Percentiles rank a stretch among this genome's conserved stretches.
phyloP scores from a whole-genome alignment of 2,113 vertebrate genomes.

The Halichoeres trimaculatus region DNA sequence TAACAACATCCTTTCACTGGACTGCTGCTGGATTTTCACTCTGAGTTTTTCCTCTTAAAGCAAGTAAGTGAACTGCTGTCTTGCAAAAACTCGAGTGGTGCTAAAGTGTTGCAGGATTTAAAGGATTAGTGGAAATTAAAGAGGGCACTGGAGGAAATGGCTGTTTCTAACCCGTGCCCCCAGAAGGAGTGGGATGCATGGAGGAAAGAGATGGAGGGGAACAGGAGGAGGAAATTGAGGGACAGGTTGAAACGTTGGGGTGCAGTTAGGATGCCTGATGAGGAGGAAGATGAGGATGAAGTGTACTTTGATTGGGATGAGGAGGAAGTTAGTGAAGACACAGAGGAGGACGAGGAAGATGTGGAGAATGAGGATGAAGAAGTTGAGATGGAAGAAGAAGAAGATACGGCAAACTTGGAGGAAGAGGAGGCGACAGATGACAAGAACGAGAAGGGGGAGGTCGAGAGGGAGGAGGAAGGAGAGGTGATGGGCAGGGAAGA shows the following conservation, averaged over 20 bases:
- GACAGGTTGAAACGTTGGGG: constrained; percentile 21
- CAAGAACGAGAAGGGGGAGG: background rate
- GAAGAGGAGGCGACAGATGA: background rate
- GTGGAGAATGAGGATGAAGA: background rate
- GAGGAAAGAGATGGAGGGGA: constrained; percentile 30
- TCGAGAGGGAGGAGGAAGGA: background rate
- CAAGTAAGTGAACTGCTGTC: constrained; percentile 11
- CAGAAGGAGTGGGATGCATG: constrained; percentile 36
- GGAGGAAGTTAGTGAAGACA: background rate
- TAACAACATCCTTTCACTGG: constrained; percentile 14
- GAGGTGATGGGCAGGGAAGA: background rate
- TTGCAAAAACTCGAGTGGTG: background rate
- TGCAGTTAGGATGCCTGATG: background rate
- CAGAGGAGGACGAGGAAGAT: background rate
- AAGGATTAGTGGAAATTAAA: constrained; percentile 3
- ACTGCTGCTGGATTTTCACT: background rate
- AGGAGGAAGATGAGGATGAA: background rate
- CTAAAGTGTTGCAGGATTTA: constrained; percentile 9
- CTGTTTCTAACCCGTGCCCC: constrained; percentile 3
- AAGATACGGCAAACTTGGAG: background rate
- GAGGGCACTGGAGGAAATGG: constrained; percentile 32
- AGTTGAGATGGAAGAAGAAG: background rate
- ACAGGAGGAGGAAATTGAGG: constrained; percentile 24
- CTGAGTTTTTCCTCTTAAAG: background rate
- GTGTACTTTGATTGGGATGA: too few species aligned